Evolutionary conservation across 2,888 invertebrate species (phyloP).

Genomic region (Dynastes hyllus): DNA sequence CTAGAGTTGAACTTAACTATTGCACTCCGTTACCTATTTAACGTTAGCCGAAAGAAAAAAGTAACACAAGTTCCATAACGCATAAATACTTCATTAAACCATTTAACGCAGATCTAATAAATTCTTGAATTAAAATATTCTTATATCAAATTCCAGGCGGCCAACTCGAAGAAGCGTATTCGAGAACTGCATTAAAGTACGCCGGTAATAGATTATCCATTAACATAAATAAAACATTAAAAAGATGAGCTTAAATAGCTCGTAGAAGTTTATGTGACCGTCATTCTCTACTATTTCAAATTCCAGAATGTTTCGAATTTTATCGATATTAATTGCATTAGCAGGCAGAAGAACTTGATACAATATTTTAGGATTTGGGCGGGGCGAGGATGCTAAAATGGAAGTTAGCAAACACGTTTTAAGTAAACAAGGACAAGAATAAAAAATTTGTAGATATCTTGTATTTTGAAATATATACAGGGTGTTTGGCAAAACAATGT

Average conservation of each 20-base stretch:
- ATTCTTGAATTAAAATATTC: slow-evolving; percentile 19
- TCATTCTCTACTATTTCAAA: too few species aligned
- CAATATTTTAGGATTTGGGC: too few species aligned
- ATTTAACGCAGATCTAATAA: neutral
- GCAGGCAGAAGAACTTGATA: too few species aligned
- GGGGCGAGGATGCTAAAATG: too few species aligned
- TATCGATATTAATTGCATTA: too few species aligned
- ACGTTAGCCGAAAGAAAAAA: neutral
- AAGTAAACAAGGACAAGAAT: too few species aligned
- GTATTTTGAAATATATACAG: too few species aligned
- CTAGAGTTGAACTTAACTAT: neutral
- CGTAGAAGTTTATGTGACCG: too few species aligned
- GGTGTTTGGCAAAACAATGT: too few species aligned
- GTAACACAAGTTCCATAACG: neutral
- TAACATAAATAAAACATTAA: slow-evolving; percentile 14
- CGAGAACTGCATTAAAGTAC: slow-evolving; percentile 2
- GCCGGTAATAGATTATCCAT: neutral
- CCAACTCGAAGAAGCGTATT: neutral
- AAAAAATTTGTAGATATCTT: too few species aligned
- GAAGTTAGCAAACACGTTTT: too few species aligned
- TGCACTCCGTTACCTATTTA: neutral
- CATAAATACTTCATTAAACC: neutral
- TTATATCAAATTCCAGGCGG: neutral
- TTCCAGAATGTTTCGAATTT: too few species aligned
- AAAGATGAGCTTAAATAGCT: neutral